Evolutionary conservation across 2,113 vertebrate genomes (phyloP).

Genomic region (Galbula dea): DNA sequence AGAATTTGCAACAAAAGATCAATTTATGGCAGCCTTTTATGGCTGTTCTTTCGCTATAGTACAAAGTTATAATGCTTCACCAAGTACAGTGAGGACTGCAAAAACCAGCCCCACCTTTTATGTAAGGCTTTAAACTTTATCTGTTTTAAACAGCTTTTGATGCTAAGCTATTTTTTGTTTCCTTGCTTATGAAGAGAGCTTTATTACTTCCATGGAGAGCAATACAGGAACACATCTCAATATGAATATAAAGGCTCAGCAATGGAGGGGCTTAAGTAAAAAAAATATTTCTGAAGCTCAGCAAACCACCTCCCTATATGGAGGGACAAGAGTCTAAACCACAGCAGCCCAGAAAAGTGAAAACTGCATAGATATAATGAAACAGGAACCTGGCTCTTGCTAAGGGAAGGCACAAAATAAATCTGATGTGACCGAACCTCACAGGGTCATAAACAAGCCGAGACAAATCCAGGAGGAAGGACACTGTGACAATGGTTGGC

Average conservation of each 20-base stretch:
- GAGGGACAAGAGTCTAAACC: neutral
- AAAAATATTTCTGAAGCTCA: neutral
- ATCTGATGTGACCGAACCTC: neutral
- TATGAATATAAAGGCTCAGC: neutral
- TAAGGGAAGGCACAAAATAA: neutral
- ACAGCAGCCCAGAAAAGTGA: neutral
- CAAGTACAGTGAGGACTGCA: neutral
- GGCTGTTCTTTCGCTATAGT: neutral
- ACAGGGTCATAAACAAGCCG: neutral
- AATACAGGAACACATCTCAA: neutral
- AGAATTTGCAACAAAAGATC: slow-evolving; percentile 60
- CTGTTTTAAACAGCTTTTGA: slow-evolving; percentile 25
- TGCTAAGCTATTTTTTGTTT: neutral
- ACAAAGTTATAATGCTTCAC: neutral
- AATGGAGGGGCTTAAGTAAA: neutral
- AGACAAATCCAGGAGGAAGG: slow-evolving; percentile 37
- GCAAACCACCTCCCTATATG: neutral
- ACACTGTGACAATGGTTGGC: slow-evolving; percentile 30
- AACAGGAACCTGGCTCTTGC: neutral
- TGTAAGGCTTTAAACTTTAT: neutral
- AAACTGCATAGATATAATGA: neutral
- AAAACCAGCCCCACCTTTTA: slow-evolving; percentile 13
- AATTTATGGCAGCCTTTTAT: slow-evolving; percentile 53
- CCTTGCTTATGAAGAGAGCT: neutral
- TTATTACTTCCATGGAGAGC: neutral